Evolutionary conservation across 2,797 vertebrate species (phyloP), one percentile per base, ranked within the genome.

Genomic region (Coranthus polyacanthus): DNA sequence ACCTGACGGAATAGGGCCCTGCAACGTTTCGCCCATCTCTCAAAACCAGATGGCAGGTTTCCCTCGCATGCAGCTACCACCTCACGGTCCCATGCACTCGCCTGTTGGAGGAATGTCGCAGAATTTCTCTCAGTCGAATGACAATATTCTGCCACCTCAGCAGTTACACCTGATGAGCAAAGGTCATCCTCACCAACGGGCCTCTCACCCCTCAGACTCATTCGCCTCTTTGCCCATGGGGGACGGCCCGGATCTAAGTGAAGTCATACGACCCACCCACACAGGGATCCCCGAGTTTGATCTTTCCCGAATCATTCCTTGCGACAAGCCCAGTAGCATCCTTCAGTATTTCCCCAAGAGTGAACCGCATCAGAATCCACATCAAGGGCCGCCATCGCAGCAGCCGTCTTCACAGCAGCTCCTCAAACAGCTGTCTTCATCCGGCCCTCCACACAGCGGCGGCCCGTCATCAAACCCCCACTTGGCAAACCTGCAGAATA

Each of bases 281-380:
- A 96, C 96, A 0, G 98, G 98, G 15, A 99, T 99, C 88, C 98
- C 98, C 0, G 97, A 99, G 87, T 99, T 99, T 45, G 98, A 99
- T 88, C 93, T 99, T 24, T 99, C 98, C 20, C 94, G 97, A 76
- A 99, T 99, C 94, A 99, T 99, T 93, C 98, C 98, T 0, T 95
- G 98, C 0, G 98, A 99, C 92, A 99, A 99, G 84, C 98, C 98
- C 52, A 99, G 97, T 88, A 98, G 97, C 95, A 99, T 98, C 43
- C 94, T 99, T 77, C 97, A 98, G 92, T 99, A 99, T 92, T 99
- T 99, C 84, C 98, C 98, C 58, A 98, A 98, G 88, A 95, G 84
- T 0, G 92, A 93, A 46, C 84, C 81, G 60, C 92, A 56, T 89
- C 95, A 52, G 50, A 88, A 90, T 74, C 88, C 37, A 39, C 92